phyloP scores from a whole-genome alignment of 2,113 vertebrate species.

The Atractosteus spatula region DNA sequence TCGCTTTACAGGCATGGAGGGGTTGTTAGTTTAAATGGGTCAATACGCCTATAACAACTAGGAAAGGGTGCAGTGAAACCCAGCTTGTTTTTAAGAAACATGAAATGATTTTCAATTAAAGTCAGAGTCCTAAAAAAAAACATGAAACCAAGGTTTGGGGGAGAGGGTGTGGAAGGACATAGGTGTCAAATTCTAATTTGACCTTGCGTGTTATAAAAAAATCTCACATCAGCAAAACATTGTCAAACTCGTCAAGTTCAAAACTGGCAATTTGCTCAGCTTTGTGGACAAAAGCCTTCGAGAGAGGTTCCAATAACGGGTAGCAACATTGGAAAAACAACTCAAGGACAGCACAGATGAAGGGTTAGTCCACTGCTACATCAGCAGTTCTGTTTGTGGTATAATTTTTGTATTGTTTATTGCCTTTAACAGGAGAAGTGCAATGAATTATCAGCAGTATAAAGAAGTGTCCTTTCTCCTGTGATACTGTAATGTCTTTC shows the following conservation, averaged over 20 bases:
- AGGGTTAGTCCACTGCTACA: slow-evolving; percentile 28
- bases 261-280: background rate
- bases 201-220: no score
- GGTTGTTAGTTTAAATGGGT: no score
- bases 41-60: no score
- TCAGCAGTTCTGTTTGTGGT: slow-evolving; percentile 36
- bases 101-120: no score
- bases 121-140: background rate
- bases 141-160: background rate
- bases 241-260: no score
- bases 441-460: background rate
- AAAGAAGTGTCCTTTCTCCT: background rate
- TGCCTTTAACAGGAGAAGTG: slow-evolving; percentile 8
- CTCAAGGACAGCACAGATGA: slow-evolving; percentile 14
- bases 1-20: slow-evolving; percentile 13
- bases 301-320: background rate
- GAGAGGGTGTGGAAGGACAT: background rate
- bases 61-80: no score
- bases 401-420: slow-evolving; percentile 20
- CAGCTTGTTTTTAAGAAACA: no score
- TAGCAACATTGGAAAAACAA: no score
- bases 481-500: slow-evolving; percentile 13
- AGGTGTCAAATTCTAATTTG: no score
- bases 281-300: background rate
- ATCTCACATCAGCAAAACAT: no score